Percentiles rank a stretch among this genome's conserved stretches.
These are phyloP conservation scores for Apamea epomidion DNA, from an alignment of 2,888 invertebrate genomes.

Conservation along the genomic window DNA sequence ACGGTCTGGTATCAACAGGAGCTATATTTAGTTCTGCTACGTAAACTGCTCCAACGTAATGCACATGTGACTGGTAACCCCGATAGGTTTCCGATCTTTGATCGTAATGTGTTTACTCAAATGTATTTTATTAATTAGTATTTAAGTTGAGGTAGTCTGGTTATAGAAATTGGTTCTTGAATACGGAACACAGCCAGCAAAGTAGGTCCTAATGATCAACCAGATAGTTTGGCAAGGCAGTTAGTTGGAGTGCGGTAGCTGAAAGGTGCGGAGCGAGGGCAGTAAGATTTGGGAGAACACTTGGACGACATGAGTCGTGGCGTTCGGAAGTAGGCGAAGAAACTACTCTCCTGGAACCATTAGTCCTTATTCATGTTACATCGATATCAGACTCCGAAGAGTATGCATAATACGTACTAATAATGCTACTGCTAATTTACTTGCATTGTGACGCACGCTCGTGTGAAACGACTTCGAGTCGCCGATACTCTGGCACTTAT, in stretches of 20 bases:
- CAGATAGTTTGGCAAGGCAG: background rate
- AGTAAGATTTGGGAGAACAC: background rate
- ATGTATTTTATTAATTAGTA: constrained; percentile 5
- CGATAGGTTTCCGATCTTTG: constrained; percentile 35
- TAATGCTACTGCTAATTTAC: background rate
- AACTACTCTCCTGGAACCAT: background rate
- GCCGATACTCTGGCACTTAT: background rate
- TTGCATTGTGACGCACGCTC: background rate
- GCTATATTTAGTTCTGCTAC: constrained; percentile 65
- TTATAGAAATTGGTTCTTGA: constrained; percentile 1
- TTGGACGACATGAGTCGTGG: background rate
- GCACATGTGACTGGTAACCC: constrained; percentile 60
- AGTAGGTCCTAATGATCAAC: background rate
- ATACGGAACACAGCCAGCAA: background rate
- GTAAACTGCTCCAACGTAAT: constrained; percentile 52
- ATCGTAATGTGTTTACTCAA: constrained; percentile 27
- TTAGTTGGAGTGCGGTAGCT: background rate
- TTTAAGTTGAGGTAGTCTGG: background rate
- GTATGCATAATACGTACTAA: background rate
- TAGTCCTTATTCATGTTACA: background rate
- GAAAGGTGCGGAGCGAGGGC: background rate
- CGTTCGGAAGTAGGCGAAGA: background rate
- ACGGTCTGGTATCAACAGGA: constrained; percentile 50
- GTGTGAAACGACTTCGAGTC: background rate
- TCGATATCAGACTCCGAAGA: background rate